Conservation (phyloP, 2,797 vertebrate species). For the Petrocephalus schoutedeni region DNA sequence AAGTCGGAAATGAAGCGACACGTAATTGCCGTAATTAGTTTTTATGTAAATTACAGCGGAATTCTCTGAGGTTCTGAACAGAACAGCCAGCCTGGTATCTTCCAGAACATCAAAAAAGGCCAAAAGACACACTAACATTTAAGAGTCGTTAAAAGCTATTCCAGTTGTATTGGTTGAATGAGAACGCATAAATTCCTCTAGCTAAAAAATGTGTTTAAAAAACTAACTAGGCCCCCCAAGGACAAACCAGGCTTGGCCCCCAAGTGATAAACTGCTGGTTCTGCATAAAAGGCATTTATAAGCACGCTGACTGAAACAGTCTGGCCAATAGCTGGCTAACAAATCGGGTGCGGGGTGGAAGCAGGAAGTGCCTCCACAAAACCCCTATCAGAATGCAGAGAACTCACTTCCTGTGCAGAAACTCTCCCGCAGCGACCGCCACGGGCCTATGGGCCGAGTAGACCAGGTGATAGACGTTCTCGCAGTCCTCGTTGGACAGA, state of each 20-base stretch:
- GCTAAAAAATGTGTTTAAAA: background rate
- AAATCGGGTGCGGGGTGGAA: background rate
- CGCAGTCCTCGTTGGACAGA: slow-evolving; percentile 92
- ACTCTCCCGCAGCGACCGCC: slow-evolving; percentile 90
- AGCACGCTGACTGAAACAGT: background rate
- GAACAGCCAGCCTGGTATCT: background rate
- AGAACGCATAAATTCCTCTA: background rate
- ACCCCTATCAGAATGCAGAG: background rate
- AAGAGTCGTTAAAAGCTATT: slow-evolving; percentile 5
- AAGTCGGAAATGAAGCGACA: background rate
- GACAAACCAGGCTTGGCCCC: background rate
- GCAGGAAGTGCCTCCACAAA: background rate
- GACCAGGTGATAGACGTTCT: slow-evolving; percentile 95
- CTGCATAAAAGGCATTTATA: background rate
- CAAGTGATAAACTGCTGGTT: background rate
- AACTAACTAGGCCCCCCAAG: background rate
- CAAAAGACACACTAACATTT: background rate
- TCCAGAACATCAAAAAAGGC: background rate
- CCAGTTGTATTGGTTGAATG: background rate
- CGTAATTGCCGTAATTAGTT: background rate
- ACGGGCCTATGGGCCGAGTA: slow-evolving; percentile 94
- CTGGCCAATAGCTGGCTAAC: background rate
- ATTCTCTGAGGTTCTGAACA: background rate
- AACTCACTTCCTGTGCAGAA: slow-evolving; percentile 91
- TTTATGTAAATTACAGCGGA: background rate